Evolutionary conservation across 1,140 invertebrate genomes (phyloP).

Genomic region (Drosophila takahashii): DNA sequence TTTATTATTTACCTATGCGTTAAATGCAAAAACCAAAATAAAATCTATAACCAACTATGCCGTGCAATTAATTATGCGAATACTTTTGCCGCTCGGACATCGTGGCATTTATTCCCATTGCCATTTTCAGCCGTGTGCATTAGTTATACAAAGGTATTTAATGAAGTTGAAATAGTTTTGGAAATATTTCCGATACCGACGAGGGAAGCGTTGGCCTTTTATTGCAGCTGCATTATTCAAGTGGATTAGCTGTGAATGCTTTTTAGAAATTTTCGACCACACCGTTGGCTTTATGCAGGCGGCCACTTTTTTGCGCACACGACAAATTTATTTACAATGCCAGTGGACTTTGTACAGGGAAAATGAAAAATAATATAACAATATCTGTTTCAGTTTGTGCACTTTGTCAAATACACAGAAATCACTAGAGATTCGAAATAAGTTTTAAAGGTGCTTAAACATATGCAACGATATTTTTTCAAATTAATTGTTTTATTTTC

Average conservation of each 20-base stretch:
- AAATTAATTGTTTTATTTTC: no score
- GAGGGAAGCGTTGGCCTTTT: constrained; percentile 6
- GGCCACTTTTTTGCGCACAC: background rate
- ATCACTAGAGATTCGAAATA: no score
- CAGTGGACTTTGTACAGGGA: no score
- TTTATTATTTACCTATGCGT: constrained; percentile 20
- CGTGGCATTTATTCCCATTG: constrained; percentile 23
- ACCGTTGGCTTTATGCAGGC: background rate
- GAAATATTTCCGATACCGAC: constrained; percentile 8
- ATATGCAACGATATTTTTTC: no score
- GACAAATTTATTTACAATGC: background rate
- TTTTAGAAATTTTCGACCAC: constrained; percentile 16
- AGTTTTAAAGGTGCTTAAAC: no score
- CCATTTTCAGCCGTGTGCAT: constrained; percentile 42
- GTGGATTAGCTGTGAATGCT: constrained; percentile 31
- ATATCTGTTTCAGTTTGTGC: background rate
- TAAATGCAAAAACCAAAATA: constrained; percentile 43
- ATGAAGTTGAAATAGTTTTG: constrained; percentile 38
- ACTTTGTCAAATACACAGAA: background rate
- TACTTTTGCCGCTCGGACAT: constrained; percentile 19
- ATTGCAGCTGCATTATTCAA: constrained; percentile 25
- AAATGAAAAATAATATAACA: background rate
- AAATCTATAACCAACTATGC: constrained; percentile 36
- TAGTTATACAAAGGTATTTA: constrained; percentile 29
- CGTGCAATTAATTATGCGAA: constrained; percentile 50